These are phyloP conservation scores for Octodonta nipae DNA, from an alignment of 2,888 invertebrate species.

Conservation along the genomic window DNA sequence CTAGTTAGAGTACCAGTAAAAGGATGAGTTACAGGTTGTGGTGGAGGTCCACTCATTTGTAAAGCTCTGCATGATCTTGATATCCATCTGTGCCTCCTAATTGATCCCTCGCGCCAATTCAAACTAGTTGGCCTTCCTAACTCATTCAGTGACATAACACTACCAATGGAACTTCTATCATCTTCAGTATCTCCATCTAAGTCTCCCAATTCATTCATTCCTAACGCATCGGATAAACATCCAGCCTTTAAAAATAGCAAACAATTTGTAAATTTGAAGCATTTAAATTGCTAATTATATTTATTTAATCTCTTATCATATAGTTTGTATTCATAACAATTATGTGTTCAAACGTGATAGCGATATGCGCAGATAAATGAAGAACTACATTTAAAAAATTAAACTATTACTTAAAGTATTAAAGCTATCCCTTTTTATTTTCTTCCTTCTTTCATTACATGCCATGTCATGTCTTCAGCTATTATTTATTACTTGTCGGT, in stretches of 20 bases:
- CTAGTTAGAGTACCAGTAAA: slow-evolving; percentile 65
- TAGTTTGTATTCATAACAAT: no score
- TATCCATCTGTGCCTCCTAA: slow-evolving; percentile 32
- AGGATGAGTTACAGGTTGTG: slow-evolving; percentile 44
- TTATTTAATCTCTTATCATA: no score
- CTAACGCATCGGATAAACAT: slow-evolving; percentile 62
- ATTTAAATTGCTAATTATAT: no score
- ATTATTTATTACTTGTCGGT: no score
- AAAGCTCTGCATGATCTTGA: slow-evolving; percentile 40
- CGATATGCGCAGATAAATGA: no score
- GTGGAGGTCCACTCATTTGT: slow-evolving; percentile 39
- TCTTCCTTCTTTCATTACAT: no score
- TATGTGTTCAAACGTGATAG: no score
- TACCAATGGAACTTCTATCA: slow-evolving; percentile 25
- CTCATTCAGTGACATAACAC: slow-evolving; percentile 35
- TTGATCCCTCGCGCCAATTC: slow-evolving; percentile 28
- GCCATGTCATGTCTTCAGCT: no score
- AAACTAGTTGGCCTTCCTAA: slow-evolving; percentile 31
- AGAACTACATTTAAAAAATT: no score
- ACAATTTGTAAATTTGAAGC: no score
- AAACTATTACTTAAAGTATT: no score
- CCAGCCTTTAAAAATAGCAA: slow-evolving; percentile 48
- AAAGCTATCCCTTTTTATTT: no score
- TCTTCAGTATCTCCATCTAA: slow-evolving; percentile 17
- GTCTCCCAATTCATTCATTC: slow-evolving; percentile 38